Evolutionary conservation across 2,113 vertebrate genomes (phyloP).

Genomic region (Nestor notabilis): DNA sequence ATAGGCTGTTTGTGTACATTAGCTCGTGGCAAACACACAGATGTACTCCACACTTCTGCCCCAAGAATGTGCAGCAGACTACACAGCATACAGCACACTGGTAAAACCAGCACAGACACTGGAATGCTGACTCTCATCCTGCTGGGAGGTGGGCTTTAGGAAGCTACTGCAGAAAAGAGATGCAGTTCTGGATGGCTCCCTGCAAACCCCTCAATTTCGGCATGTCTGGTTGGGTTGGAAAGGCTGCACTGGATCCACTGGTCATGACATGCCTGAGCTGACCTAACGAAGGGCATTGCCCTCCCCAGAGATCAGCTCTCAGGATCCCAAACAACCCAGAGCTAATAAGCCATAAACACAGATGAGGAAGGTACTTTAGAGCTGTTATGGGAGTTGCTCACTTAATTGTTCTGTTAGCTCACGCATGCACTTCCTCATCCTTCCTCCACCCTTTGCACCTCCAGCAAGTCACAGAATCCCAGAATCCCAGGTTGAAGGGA

Average conservation of each 20-base stretch:
- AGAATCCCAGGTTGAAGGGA: neutral
- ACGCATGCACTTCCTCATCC: neutral
- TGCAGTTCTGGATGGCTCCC: neutral
- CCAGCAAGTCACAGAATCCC: neutral
- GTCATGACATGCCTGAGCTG: neutral
- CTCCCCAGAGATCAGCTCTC: neutral
- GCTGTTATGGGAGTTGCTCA: neutral
- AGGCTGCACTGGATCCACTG: neutral
- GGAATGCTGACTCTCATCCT: neutral
- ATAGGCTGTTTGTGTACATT: neutral
- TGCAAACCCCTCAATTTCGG: neutral
- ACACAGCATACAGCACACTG: neutral
- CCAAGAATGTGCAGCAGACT: accelerated
- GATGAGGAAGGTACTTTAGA: neutral
- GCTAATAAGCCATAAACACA: neutral
- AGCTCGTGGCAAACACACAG: neutral
- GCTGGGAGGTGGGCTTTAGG: accelerated
- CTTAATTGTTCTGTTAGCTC: neutral
- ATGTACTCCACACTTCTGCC: neutral
- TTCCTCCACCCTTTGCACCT: neutral
- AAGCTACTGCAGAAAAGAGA: neutral
- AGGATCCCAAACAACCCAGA: neutral
- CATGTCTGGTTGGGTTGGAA: neutral
- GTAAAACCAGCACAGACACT: neutral
- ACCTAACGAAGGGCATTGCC: neutral